phyloP scores from a whole-genome alignment of 2,797 vertebrate genomes.

The Sylvia borin region DNA sequence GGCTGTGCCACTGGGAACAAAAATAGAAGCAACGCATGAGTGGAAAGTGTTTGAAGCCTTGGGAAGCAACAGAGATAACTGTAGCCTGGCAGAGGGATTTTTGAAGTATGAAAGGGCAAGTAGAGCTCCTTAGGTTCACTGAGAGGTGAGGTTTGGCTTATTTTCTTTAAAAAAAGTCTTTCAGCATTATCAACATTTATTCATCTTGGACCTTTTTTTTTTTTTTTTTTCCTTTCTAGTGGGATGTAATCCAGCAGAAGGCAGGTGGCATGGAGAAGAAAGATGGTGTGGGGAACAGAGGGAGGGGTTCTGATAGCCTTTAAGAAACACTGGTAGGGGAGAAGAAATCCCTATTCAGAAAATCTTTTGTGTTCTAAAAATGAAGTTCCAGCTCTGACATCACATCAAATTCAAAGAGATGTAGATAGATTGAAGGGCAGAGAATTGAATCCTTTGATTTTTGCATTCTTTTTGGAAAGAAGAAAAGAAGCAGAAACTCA shows the following conservation, averaged over 20 bases:
- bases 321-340: not conserved
- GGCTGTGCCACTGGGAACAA: not conserved
- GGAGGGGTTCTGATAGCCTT: not conserved
- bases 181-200: not conserved
- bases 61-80: not conserved
- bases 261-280: not conserved
- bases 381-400: not conserved
- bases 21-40: not conserved
- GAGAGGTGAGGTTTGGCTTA: not conserved
- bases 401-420: not conserved
- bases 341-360: not conserved
- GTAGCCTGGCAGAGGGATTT: not conserved
- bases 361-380: not conserved
- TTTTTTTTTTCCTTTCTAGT: not conserved
- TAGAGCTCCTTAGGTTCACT: not conserved
- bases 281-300: not conserved
- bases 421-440: not conserved
- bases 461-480: not conserved
- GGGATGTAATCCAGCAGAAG: not conserved
- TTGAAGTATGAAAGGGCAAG: not conserved
- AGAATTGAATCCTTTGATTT: not conserved
- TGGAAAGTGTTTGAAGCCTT: not conserved
- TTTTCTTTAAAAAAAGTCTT: not conserved
- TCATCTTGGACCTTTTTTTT: not conserved
- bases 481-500: not conserved